These are phyloP conservation scores for Phyllostomus hastatus DNA, from an alignment of 2,113 vertebrate species.

Conservation along the genomic window DNA sequence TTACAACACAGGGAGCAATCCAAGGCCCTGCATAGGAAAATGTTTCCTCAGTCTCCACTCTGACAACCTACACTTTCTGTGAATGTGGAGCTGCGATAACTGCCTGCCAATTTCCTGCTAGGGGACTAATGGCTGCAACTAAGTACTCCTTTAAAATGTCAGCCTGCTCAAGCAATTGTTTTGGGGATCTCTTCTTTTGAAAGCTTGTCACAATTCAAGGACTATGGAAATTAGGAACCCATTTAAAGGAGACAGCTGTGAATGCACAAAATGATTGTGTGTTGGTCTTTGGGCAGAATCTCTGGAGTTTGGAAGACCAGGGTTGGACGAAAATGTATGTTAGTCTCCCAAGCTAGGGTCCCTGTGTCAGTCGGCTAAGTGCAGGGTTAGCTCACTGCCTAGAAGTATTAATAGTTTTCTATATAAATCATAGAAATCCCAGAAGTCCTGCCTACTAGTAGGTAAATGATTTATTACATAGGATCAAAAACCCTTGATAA, in stretches of 20 bases:
- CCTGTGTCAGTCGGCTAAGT: neutral
- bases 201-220: constrained; percentile 18
- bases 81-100: neutral
- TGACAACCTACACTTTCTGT: neutral
- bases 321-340: neutral
- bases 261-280: neutral
- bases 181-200: constrained; percentile 13
- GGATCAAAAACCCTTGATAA: neutral
- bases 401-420: neutral
- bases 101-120: neutral
- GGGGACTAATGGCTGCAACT: constrained; percentile 5
- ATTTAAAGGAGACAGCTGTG: neutral
- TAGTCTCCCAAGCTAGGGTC: neutral
- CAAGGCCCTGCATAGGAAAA: neutral
- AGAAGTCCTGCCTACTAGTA: neutral
- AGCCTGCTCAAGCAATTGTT: neutral
- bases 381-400: neutral
- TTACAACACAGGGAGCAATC: neutral
- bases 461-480: neutral
- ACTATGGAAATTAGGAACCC: neutral
- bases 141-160: constrained; percentile 8
- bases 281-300: neutral
- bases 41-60: neutral
- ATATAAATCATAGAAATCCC: neutral
- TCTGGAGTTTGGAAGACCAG: neutral